Percentiles rank a stretch among this genome's conserved stretches.
Conservation (phyloP, 2,797 vertebrate genomes). For the Botia kubotai region DNA sequence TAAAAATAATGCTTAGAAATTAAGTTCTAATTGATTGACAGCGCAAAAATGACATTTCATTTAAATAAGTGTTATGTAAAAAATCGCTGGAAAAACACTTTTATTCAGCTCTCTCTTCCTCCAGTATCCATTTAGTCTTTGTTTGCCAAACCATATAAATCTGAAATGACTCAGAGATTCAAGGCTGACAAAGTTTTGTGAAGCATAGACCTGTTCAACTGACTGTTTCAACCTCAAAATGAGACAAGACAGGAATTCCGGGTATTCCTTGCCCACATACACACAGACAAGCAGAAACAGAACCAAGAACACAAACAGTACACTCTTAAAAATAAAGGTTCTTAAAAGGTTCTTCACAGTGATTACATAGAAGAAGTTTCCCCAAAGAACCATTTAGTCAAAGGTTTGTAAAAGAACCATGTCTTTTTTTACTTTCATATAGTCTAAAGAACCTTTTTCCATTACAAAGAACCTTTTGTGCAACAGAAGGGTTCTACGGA, state of each 20-base stretch:
- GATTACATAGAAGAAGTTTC: too few species aligned
- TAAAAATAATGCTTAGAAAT: neutral
- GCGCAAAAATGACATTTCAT: neutral
- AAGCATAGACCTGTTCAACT: conserved; percentile 2
- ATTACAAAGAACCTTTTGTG: too few species aligned
- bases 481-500: too few species aligned
- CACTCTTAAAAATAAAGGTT: too few species aligned
- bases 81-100: conserved; percentile 2
- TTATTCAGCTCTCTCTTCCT: neutral
- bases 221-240: conserved; percentile 44
- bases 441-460: too few species aligned
- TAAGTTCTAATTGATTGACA: neutral
- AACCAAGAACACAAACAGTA: conserved; percentile 27
- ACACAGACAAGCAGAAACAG: conserved; percentile 49
- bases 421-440: too few species aligned
- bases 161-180: conserved; percentile 27
- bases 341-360: too few species aligned
- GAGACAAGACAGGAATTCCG: conserved; percentile 53
- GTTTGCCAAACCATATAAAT: conserved; percentile 28
- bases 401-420: too few species aligned
- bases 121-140: neutral
- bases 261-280: conserved; percentile 40
- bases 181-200: conserved; percentile 28
- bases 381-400: too few species aligned
- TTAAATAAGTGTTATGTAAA: neutral